Base-by-base conservation (phyloP, 2,888 invertebrate genomes). In the Bibio marci region DNA sequence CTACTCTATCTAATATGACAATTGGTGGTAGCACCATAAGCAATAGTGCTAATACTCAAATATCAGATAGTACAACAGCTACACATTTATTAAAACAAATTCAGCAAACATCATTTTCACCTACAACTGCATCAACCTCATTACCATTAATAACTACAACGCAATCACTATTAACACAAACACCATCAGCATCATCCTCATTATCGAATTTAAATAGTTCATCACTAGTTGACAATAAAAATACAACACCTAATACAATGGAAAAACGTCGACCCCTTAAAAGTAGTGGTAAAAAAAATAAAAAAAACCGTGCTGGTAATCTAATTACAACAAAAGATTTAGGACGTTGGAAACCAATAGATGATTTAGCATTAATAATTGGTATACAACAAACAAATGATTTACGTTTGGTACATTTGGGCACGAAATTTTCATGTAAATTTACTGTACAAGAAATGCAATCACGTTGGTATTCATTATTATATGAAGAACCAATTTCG, bases 341-440 rank as follows among this genome's bases (percentile, higher is more conserved):
- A 34, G 94, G 94, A 0, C 70, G 91, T 39, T 98, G 97, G 97
- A 94, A 95, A 56, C 92, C 95, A 2, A 82, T 86, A 17, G 98
- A 98, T 66, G 98, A 98, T 66, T 65, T 97, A 22, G 83, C 88
- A 0, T 67, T 98, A 2, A 87, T 98, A 44, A 77, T 87, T 45
- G 92, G 90, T 43, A 87, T 95, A 4, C 85, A 90, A 52, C 95
- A 91, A 66, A 82, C 82, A 11, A 83, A 82, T 59, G 83, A 83
- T 52, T 59, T 83, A 41, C 69, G 78, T 31, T 75, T 76, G 53
- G 80, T 98, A 1, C 87, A 92, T 56, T 70, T 87, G 45, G 91
- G 91, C 5, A 80, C 90, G 1, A 94, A 91, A 55, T 98, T 98
- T 64, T 90, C 95, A 0, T 92, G 94, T 54, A 80, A 87, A 42